Conservation (phyloP, 2,113 vertebrate genomes). For the Willisornis vidua region DNA sequence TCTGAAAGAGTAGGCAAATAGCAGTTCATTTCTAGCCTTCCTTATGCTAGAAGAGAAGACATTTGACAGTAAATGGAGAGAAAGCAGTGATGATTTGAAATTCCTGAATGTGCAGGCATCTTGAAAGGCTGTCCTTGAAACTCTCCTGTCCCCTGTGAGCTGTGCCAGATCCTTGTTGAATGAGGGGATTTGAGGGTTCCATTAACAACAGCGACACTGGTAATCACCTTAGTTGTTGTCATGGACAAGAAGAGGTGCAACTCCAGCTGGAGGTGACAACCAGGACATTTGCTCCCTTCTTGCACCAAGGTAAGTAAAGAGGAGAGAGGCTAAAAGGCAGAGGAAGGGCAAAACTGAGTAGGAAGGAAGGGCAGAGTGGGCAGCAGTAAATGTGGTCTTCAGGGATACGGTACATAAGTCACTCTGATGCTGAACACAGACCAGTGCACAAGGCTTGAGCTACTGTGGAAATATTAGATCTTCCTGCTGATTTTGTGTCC, state of each 20-base stretch:
- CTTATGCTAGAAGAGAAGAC: not conserved
- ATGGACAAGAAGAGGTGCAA: not conserved
- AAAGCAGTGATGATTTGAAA: not conserved
- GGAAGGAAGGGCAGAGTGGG: not conserved
- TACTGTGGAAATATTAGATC: not conserved
- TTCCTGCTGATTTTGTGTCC: not conserved
- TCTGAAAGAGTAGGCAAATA: not conserved
- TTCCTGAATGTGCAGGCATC: slow-evolving; percentile 9
- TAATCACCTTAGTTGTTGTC: not conserved
- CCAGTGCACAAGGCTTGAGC: not conserved
- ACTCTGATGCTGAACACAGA: not conserved
- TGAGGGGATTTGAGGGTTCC: not conserved
- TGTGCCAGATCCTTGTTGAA: not conserved
- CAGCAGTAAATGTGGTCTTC: not conserved
- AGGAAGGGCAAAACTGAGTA: not conserved
- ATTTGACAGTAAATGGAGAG: not conserved
- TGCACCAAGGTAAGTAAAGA: not conserved
- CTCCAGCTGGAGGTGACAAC: not conserved
- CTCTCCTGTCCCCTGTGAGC: not conserved
- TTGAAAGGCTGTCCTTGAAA: slow-evolving; percentile 8
- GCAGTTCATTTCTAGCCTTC: not conserved
- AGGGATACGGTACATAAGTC: not conserved
- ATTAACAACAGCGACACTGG: not conserved
- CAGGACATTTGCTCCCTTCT: not conserved
- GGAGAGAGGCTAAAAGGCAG: not conserved